Evolutionary conservation across 2,888 invertebrate species (phyloP), one percentile per base, ranked within the genome.

Genomic region (Pollenia griseotomentosa): DNA sequence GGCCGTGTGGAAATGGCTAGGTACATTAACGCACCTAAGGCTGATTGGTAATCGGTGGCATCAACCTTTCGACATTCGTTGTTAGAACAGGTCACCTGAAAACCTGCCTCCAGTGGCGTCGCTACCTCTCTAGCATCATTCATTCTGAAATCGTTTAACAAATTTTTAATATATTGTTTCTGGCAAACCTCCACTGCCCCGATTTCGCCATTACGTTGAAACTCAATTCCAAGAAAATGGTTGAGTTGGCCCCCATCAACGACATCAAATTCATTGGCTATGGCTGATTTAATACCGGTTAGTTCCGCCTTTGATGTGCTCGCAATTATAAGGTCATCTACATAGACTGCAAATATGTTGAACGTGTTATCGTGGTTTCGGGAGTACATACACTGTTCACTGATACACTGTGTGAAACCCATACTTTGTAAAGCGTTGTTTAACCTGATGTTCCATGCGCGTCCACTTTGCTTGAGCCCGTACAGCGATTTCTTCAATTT

Each of bases 381-480:
- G 11, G 23, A 68, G 11, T 78, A 59, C 33, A 78, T 59, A 14
- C 78, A 68, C 6, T 44, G 68, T 14, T 59, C 78, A 68, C 68
- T 48, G 46, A 66, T 12, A 46, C 68, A 68, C 66, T 53, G 53
- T 0, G 19, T 55, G 44, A 77, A 77, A 4, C 44, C 23, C 42
- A 53, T 5, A 14, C 57, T 44, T 23, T 65, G 19, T 11, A 75
- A 42, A 12, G 9, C 14, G 33, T 40, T 14, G 53, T 70, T 53
- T 33, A 53, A 53, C 9, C 12, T 57, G 16, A 63, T 65, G 19
- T 89, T 89, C 88, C 88, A 89, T 23, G 68, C n/a, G 6, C 87
- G 74, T 11, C 85, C 88, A 12, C 88, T 85, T 51, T 89, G 89
- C 59, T 89, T 90, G 4, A 89, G 66, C 3, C 89, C 59, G 40